A percentile compares a stretch with the other conserved stretches of the same genome.
Conservation (phyloP, 2,888 invertebrate genomes). For the Acronicta psi region DNA sequence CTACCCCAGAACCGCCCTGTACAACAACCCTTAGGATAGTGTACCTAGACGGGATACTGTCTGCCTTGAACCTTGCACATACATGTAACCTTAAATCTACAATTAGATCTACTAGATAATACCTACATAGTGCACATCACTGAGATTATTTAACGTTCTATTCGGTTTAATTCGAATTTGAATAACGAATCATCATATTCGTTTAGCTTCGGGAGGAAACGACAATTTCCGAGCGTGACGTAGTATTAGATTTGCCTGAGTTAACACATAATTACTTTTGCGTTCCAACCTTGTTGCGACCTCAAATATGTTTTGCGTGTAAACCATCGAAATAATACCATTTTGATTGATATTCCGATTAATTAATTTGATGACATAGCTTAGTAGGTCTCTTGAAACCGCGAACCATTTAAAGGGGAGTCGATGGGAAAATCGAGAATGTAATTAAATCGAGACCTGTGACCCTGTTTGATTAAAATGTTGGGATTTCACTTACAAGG, state of each 20-base stretch:
- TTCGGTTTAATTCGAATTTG: slow-evolving; percentile 31
- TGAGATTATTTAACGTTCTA: slow-evolving; percentile 7
- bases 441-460: slow-evolving; percentile 56
- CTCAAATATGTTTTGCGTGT: slow-evolving; percentile 27
- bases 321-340: slow-evolving; percentile 12
- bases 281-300: slow-evolving; percentile 8
- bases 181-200: slow-evolving; percentile 40
- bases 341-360: slow-evolving; percentile 22
- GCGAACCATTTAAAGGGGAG: slow-evolving; percentile 25
- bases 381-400: slow-evolving; percentile 22
- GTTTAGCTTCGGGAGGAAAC: slow-evolving; percentile 33
- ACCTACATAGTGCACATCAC: background rate
- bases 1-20: too few species aligned
- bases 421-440: slow-evolving; percentile 41
- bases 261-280: slow-evolving; percentile 46
- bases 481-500: slow-evolving; percentile 59
- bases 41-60: too few species aligned
- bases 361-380: slow-evolving; percentile 29
- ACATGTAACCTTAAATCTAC: too few species aligned
- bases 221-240: slow-evolving; percentile 32
- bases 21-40: too few species aligned
- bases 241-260: slow-evolving; percentile 38
- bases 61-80: too few species aligned
- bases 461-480: slow-evolving; percentile 59
- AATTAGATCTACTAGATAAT: too few species aligned